These are phyloP conservation scores for Mesitornis unicolor DNA, from an alignment of 2,113 vertebrate genomes.

Conservation along the genomic window DNA sequence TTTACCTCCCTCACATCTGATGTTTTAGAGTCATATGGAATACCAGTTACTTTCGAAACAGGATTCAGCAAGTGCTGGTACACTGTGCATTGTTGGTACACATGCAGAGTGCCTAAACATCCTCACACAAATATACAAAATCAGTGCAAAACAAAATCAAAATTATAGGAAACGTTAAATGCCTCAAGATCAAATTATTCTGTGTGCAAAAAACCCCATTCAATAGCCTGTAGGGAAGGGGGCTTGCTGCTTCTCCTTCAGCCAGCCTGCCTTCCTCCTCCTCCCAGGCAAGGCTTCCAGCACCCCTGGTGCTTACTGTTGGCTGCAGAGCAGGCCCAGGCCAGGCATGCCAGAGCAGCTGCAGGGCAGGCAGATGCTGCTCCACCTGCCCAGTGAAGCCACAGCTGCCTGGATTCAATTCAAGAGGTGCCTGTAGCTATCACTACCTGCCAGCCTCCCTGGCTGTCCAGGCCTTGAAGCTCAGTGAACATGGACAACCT, in stretches of 20 bases:
- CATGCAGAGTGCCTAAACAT: neutral
- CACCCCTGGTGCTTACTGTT: too few relatives aligned
- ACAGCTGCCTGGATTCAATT: too few relatives aligned
- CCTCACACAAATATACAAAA: neutral
- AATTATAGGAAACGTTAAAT: neutral
- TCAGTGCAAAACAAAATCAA: neutral
- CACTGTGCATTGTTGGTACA: accelerated
- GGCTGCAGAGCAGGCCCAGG: too few relatives aligned
- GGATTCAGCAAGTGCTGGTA: neutral
- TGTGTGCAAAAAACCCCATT: neutral
- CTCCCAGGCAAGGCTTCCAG: too few relatives aligned
- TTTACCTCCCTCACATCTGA: neutral
- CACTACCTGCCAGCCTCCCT: neutral
- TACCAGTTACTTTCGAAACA: neutral
- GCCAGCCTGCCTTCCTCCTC: neutral
- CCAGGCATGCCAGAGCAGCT: too few relatives aligned
- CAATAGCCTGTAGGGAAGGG: accelerated
- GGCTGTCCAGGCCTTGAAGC: neutral
- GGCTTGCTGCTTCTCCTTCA: neutral
- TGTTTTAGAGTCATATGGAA: neutral
- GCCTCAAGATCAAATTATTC: neutral
- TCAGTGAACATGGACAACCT: accelerated
- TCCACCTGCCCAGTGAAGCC: too few relatives aligned
- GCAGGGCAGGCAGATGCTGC: too few relatives aligned
- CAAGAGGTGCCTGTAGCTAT: too few relatives aligned